Base-by-base conservation (phyloP, 2,888 invertebrate genomes). In the Ectemnius continuus region DNA sequence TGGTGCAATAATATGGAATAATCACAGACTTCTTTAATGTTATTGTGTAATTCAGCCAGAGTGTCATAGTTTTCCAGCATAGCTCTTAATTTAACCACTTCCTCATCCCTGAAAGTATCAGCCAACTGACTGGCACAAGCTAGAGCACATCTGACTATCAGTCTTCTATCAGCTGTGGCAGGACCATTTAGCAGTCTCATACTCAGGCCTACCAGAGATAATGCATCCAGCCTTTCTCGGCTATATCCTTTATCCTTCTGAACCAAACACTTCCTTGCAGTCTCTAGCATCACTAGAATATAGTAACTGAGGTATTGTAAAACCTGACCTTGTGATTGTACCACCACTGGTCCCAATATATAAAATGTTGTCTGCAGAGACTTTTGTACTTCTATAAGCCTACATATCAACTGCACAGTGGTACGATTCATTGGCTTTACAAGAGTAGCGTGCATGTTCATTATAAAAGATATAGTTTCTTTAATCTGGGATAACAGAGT, bases 301-400 rank as follows among this genome's bases (percentile, higher is more conserved):
- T 95, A 95, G 90, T 96, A 96, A 80, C 94, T 93, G 58, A 97
- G 92, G 91, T 97, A 96, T 87, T 98, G 97, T 16, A 95, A 91
- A 60, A 97, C 94, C 90, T 97, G 94, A 84, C 94, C 94, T 67
- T 95, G 92, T 13, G 95, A 94, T 86, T 95, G 94, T 20, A 95
- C 93, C 65, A 98, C 93, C 78, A 94, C 92, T 76, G 94, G 92
- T 61, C 94, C 93, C 87, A 96, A 94, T 52, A 94, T 92, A 67
- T 94, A 93, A 83, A 96, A 95, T 14, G 93, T 94, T 79, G 94
- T 93, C 87, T 95, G 94, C 78, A 98, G 92, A 45, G 95, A 93
- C 91, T 97, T 97, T 48, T 97, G 91, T 75, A 96, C 92, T 90
- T 98, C 97, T 68, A 97, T 93, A 26, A 97, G 92, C 85, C 95